Percentiles rank a stretch among this genome's conserved stretches.
These are phyloP conservation scores for Limnephilus marmoratus DNA, from an alignment of 2,888 invertebrate genomes.

Conservation along the genomic window DNA sequence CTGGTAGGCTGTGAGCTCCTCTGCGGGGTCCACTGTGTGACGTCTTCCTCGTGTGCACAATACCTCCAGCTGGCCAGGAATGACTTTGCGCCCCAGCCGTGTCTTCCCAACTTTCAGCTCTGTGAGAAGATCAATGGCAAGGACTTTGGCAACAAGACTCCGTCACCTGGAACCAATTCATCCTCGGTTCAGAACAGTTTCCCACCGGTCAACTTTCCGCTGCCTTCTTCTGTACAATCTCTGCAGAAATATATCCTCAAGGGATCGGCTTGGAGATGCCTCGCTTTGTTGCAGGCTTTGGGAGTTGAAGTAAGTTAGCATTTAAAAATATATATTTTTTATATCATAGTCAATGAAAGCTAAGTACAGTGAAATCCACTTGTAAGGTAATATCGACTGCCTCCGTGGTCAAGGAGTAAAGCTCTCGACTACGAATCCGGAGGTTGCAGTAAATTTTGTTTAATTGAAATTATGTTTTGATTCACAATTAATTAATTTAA, in stretches of 20 bases:
- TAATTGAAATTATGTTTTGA: too few species aligned
- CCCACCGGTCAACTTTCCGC: conserved; percentile 4
- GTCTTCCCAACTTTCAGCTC: conserved; percentile 32
- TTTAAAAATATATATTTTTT: not conserved
- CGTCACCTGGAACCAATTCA: not conserved
- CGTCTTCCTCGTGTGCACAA: conserved; percentile 70
- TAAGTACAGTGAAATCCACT: too few species aligned
- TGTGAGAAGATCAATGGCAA: not conserved
- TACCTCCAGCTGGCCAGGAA: conserved; percentile 54
- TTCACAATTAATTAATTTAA: too few species aligned
- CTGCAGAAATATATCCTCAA: conserved; percentile 75
- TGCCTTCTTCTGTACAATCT: conserved; percentile 45
- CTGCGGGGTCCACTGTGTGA: conserved; percentile 79
- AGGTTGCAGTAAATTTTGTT: too few species aligned
- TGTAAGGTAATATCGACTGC: too few species aligned
- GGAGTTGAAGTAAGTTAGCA: conserved; percentile 76
- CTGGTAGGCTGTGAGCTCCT: conserved; percentile 81
- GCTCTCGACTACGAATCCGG: too few species aligned
- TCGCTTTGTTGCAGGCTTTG: conserved; percentile 77
- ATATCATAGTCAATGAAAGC: too few species aligned
- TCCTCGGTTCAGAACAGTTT: conserved; percentile 26
- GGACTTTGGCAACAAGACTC: not conserved
- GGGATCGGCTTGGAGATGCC: conserved; percentile 80
- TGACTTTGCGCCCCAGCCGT: conserved; percentile 44
- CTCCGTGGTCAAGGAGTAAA: too few species aligned